Conservation (phyloP, 64 coral and sea anemone species). For the Actinia equina region DNA sequence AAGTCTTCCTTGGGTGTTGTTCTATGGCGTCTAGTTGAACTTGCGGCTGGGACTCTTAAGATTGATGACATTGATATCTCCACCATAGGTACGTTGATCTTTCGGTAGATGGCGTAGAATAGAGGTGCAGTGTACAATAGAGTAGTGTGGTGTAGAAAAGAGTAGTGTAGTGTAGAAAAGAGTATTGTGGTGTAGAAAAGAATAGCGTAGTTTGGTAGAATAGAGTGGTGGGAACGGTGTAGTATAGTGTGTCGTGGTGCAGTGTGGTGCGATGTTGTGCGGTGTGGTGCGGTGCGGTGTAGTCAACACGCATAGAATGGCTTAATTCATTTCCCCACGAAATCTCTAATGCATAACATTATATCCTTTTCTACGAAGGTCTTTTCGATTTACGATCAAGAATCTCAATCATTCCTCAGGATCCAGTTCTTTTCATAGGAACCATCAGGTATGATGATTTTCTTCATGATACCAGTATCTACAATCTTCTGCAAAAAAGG, state of each 20-base stretch:
- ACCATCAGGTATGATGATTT: constrained; percentile 62
- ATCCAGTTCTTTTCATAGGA: constrained; percentile 84
- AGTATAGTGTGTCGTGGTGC: too few relatives aligned
- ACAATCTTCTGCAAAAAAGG: too few relatives aligned
- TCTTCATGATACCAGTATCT: too few relatives aligned
- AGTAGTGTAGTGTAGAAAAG: too few relatives aligned
- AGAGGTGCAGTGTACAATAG: too few relatives aligned
- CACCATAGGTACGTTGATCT: constrained; percentile 50
- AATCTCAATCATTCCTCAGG: constrained; percentile 88
- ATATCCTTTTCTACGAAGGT: constrained; percentile 32
- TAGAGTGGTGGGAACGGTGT: too few relatives aligned
- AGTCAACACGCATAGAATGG: background rate
- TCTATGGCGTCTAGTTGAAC: constrained; percentile 78
- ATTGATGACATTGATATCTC: constrained; percentile 77
- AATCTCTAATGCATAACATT: background rate
- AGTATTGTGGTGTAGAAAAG: too few relatives aligned
- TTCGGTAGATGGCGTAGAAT: too few relatives aligned
- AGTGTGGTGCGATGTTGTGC: too few relatives aligned
- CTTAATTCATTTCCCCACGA: background rate
- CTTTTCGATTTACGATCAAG: constrained; percentile 80
- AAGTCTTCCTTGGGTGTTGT: constrained; percentile 87
- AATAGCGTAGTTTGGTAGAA: too few relatives aligned
- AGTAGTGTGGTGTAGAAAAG: too few relatives aligned
- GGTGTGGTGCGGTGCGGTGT: too few relatives aligned
- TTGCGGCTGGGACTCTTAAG: constrained; percentile 42